A percentile compares a stretch with the other conserved stretches of the same genome.
phyloP scores from a whole-genome alignment of 2,797 vertebrate species.

The Brachyrhaphis roseni region DNA sequence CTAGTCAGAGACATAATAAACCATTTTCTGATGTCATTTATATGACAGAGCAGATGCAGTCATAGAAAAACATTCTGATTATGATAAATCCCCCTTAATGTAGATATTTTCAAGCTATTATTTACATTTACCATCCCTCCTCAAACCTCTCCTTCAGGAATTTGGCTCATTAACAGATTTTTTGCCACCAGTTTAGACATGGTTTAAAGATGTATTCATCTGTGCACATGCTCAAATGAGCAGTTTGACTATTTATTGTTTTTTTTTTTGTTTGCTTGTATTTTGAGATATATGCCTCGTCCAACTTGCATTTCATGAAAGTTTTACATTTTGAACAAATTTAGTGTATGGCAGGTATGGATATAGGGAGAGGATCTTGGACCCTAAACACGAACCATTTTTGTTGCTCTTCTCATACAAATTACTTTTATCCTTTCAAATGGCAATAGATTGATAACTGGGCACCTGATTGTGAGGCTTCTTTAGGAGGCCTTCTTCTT shows the following conservation, averaged over 20 bases:
- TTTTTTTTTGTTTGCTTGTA: neutral
- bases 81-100: slow-evolving; percentile 57
- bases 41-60: slow-evolving; percentile 44
- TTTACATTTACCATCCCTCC: slow-evolving; percentile 4
- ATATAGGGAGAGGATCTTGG: neutral
- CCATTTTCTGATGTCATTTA: slow-evolving; percentile 57
- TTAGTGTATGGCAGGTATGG: neutral
- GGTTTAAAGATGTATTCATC: neutral
- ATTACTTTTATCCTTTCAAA: neutral
- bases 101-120: slow-evolving; percentile 40
- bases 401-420: neutral
- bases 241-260: neutral
- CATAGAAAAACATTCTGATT: slow-evolving; percentile 52
- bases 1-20: slow-evolving; percentile 53
- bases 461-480: neutral
- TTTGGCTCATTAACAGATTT: neutral
- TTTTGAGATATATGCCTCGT: neutral
- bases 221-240: neutral
- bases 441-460: neutral
- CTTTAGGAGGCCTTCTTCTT: no score
- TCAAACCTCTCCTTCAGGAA: neutral
- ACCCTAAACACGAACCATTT: neutral
- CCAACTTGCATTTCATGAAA: neutral
- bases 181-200: neutral
- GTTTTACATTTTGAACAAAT: neutral